Evolutionary conservation across 2,113 vertebrate genomes (phyloP), one percentile per base, ranked within the genome.

Genomic region (Physeter macrocephalus): DNA sequence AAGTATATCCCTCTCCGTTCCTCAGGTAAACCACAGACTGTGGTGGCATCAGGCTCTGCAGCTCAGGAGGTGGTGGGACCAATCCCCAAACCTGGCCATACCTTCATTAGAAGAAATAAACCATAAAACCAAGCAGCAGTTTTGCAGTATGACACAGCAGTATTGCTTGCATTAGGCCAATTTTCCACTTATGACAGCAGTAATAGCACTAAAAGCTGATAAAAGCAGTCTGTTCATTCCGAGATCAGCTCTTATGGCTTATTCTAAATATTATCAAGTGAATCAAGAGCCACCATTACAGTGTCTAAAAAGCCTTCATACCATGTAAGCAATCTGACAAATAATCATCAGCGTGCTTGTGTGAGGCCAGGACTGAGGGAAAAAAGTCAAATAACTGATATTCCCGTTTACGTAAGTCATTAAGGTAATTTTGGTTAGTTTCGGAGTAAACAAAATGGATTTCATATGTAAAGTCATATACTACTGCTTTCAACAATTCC

Each of bases 181-280:
- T 99, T 99, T 99, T 98, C 98, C 98, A 99, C 98, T 98, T 99
- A 98, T 89, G 98, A 98, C 98, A 98, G 97, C 98, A 97, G 98
- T 98, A 98, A 98, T 98, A 98, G 98, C 98, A 98, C 98, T 99
- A 99, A 99, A 98, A 99, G 98, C 98, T 98, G 98, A 98, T 98
- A 98, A 99, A 99, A 98, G 98, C 59, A 67, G 98, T 98, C 98
- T 98, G 97, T 98, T 98, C 96, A 2, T 98, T 98, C 98, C 98
- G 97, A 99, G 98, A 98, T 98, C 93, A 95, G 98, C 98, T 99
- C 99, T 99, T 98, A 98, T 97, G 97, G 98, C 98, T 98, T 98
- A 98, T 98, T 98, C 98, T 98, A 98, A 98, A 99, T 98, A 98
- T 98, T 98, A 98, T 98, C 98, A 98, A 98, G 98, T 98, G 98